A percentile compares a stretch with the other conserved stretches of the same genome.
Conservation (phyloP, 2,113 vertebrate genomes). For the Poeciliopsis prolifica region DNA sequence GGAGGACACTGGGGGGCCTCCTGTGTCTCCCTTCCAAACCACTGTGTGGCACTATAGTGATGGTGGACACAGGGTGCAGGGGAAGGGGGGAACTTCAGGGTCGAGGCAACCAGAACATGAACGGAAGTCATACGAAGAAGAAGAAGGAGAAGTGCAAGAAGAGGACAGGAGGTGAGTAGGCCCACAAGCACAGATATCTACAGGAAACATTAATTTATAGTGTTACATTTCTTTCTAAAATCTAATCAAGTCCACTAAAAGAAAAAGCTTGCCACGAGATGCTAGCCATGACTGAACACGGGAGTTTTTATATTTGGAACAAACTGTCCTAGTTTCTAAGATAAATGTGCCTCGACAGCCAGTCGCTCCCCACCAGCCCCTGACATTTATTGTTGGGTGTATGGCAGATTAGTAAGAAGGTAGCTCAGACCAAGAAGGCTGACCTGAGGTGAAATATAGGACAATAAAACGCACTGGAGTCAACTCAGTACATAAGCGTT, state of each 20-base stretch:
- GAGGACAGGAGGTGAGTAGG: conserved; percentile 67
- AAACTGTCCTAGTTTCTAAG: conserved; percentile 53
- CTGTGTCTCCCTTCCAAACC: conserved; percentile 81
- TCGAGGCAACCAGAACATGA: conserved; percentile 49
- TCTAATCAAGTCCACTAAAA: conserved; percentile 8
- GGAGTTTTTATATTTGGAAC: conserved; percentile 16
- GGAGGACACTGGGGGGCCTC: conserved; percentile 78
- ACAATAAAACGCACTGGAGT: background rate
- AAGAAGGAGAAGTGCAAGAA: conserved; percentile 70
- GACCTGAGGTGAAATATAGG: conserved; percentile 23
- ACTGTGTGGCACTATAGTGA: conserved; percentile 66
- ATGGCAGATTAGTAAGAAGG: conserved; percentile 35
- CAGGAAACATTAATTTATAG: conserved; percentile 73
- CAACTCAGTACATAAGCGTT: background rate
- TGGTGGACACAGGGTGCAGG: conserved; percentile 25
- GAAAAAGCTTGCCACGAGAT: conserved; percentile 9
- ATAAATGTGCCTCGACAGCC: conserved; percentile 69
- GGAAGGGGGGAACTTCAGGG: conserved; percentile 26
- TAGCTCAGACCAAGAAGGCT: conserved; percentile 47
- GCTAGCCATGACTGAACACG: conserved; percentile 5
- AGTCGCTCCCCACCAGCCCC: conserved; percentile 52
- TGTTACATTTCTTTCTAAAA: conserved; percentile 42
- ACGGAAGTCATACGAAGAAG: conserved; percentile 56
- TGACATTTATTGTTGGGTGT: conserved; percentile 71
- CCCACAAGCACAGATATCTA: conserved; percentile 74